Evolutionary conservation across 2,797 vertebrate species (phyloP).

Genomic region (Tauraco hartlaubi): DNA sequence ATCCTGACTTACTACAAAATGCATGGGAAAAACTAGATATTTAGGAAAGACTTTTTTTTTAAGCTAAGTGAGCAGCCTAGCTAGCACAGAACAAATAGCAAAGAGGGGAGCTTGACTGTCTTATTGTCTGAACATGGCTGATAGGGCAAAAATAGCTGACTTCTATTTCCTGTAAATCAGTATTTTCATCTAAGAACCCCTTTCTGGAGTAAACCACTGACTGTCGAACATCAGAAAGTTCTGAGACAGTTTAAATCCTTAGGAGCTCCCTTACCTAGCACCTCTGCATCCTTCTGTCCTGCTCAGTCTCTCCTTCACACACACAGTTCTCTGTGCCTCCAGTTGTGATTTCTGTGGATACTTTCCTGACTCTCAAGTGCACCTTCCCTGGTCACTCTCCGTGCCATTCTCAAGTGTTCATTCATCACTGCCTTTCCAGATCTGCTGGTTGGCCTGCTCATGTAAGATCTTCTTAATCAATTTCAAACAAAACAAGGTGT

Average conservation of each 20-base stretch:
- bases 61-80: not conserved
- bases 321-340: not conserved
- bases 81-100: not conserved
- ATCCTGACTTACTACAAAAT: not conserved
- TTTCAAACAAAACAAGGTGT: not conserved
- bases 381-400: not conserved
- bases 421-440: not conserved
- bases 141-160: not conserved
- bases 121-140: not conserved
- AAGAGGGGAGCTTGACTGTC: not conserved
- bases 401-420: not conserved
- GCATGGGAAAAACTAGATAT: not conserved
- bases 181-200: not conserved
- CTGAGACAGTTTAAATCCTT: not conserved
- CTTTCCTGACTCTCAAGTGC: not conserved
- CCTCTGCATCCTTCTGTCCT: not conserved
- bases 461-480: not conserved
- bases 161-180: not conserved
- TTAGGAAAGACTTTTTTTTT: not conserved
- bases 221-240: not conserved
- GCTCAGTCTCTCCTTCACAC: not conserved
- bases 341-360: not conserved
- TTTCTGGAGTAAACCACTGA: not conserved
- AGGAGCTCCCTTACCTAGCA: not conserved
- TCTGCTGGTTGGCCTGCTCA: not conserved